Conservation (phyloP, 2,797 vertebrate species). For the Cichlasoma orientale region DNA sequence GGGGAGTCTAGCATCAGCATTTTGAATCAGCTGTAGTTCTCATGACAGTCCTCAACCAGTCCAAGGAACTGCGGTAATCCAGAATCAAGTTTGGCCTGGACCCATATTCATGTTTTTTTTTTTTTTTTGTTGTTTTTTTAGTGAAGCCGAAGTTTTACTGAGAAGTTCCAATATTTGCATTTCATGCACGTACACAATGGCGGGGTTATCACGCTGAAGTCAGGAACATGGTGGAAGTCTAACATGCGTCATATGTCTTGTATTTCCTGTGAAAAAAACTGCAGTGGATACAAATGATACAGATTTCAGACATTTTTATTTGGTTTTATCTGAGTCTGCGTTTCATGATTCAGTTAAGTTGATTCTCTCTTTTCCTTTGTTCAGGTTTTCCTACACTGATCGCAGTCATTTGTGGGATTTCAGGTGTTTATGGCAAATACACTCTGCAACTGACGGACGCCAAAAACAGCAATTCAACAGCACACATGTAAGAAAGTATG, state of each 20-base stretch:
- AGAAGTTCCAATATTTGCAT: background rate
- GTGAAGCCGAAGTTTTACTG: too few species aligned
- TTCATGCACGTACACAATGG: background rate
- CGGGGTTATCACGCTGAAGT: background rate
- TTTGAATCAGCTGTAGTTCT: background rate
- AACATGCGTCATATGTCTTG: background rate
- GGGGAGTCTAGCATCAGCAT: background rate
- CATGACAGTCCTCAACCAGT: rapidly evolving
- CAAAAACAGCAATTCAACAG: constrained; percentile 17
- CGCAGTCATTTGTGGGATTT: constrained; percentile 62
- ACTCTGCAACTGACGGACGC: rapidly evolving
- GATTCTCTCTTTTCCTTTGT: background rate
- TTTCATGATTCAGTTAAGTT: background rate
- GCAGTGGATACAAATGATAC: background rate
- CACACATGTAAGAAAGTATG: constrained; percentile 75
- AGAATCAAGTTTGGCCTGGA: background rate
- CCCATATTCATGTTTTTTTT: background rate
- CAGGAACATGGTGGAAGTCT: background rate
- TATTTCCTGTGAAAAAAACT: background rate
- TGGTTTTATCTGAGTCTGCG: background rate
- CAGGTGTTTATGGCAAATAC: constrained; percentile 67
- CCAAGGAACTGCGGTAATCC: background rate
- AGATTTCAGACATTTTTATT: too few species aligned
- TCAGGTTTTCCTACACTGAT: constrained; percentile 81
- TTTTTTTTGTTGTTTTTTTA: too few species aligned